Percentiles rank a stretch among this genome's conserved stretches.
Conservation (phyloP, 2,797 vertebrate genomes). For the Mycteria americana region DNA sequence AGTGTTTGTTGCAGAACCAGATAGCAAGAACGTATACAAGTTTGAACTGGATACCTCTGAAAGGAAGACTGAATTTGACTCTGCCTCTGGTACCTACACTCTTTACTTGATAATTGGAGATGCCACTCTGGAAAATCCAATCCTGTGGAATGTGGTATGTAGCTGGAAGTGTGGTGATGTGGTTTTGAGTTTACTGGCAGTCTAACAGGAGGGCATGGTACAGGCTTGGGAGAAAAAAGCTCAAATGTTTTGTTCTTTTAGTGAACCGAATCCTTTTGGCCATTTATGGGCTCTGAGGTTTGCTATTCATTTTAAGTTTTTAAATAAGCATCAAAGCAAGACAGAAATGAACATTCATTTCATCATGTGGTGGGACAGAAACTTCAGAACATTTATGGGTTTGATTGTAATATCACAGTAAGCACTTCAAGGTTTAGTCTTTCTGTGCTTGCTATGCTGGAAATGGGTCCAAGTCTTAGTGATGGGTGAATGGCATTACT, state of each 20-base stretch:
- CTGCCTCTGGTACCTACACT: slow-evolving; percentile 94
- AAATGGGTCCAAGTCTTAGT: background rate
- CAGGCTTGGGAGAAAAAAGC: background rate
- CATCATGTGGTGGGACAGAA: background rate
- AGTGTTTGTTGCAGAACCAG: slow-evolving; percentile 96
- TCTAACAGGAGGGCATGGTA: background rate
- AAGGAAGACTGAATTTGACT: slow-evolving; percentile 93
- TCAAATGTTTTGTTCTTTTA: background rate
- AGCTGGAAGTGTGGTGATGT: background rate
- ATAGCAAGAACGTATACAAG: slow-evolving; percentile 94
- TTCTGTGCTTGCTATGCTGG: background rate
- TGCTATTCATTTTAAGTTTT: background rate
- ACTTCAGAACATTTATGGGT: background rate
- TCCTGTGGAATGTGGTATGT: slow-evolving; percentile 96
- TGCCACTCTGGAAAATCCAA: slow-evolving; percentile 95
- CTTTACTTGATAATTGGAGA: slow-evolving; percentile 95
- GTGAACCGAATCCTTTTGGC: background rate
- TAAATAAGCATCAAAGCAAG: background rate
- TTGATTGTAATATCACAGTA: background rate
- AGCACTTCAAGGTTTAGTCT: background rate
- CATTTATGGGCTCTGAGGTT: background rate
- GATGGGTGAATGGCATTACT: background rate
- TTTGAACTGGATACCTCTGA: slow-evolving; percentile 96
- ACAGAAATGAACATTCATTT: background rate
- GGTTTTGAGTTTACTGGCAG: background rate